A percentile compares a stretch with the other conserved stretches of the same genome.
Evolutionary conservation across 2,888 invertebrate genomes (phyloP).

Genomic region (Campoplex nolae): DNA sequence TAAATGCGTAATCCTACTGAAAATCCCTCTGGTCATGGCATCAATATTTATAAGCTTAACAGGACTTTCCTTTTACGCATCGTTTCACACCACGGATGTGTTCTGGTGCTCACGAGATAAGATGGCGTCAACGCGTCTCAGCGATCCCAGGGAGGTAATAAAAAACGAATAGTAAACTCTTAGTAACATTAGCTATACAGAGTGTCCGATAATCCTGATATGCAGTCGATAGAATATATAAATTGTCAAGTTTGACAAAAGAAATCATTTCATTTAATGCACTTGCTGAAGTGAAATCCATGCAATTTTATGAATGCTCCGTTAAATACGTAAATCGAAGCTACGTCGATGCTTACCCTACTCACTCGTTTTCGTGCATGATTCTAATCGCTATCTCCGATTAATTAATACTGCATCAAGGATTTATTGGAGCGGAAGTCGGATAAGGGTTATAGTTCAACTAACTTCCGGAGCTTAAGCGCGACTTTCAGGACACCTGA

Average conservation of each 20-base stretch:
- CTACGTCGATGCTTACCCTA: not conserved
- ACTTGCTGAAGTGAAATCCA: not conserved
- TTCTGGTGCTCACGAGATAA: constrained; percentile 39
- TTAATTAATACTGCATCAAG: not conserved
- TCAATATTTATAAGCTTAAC: constrained; percentile 69
- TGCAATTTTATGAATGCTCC: not conserved
- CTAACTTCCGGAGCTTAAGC: not conserved
- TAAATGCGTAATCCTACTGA: constrained; percentile 30
- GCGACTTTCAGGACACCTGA: constrained; percentile 3
- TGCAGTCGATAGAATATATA: not conserved
- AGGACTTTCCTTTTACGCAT: constrained; percentile 67
- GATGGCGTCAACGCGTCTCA: constrained; percentile 29
- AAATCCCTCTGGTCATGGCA: constrained; percentile 52
- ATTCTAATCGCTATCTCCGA: not conserved
- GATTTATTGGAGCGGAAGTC: too few species aligned
- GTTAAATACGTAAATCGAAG: not conserved
- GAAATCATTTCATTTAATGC: not conserved
- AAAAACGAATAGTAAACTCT: constrained; percentile 15
- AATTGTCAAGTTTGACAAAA: not conserved
- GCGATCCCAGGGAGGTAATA: constrained; percentile 35
- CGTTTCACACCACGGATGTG: constrained; percentile 52
- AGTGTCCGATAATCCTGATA: not conserved
- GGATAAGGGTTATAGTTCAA: not conserved
- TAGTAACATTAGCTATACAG: not conserved
- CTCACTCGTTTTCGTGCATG: not conserved